These are phyloP conservation scores for Germaria angustata DNA, from an alignment of 2,888 invertebrate genomes.

Conservation along the genomic window DNA sequence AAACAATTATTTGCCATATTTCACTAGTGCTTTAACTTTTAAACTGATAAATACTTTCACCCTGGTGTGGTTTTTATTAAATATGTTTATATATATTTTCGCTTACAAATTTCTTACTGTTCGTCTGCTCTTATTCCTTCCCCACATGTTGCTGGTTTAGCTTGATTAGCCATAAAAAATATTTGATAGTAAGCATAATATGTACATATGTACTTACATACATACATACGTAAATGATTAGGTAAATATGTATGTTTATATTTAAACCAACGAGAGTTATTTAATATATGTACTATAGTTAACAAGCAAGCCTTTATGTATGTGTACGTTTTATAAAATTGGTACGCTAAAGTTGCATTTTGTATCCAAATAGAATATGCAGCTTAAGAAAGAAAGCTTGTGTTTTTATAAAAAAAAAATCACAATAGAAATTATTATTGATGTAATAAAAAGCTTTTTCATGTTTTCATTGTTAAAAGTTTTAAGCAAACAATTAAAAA, in stretches of 20 bases:
- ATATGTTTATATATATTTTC: not conserved
- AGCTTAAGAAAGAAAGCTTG: not conserved
- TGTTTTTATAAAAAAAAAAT: not conserved
- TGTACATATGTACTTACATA: too few species aligned
- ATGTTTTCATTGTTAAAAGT: too few species aligned
- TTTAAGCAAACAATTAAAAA: too few species aligned
- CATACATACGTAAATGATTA: slow-evolving; percentile 54
- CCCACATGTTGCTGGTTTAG: slow-evolving; percentile 18
- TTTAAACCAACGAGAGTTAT: slow-evolving; percentile 42
- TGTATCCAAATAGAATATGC: slow-evolving; percentile 12
- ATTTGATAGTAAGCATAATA: slow-evolving; percentile 54
- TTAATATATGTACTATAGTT: slow-evolving; percentile 49
- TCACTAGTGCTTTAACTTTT: slow-evolving; percentile 46
- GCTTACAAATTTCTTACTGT: slow-evolving; percentile 7
- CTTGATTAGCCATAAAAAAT: slow-evolving; percentile 60
- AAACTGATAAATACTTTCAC: slow-evolving; percentile 63
- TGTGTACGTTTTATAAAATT: not conserved
- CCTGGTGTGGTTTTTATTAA: slow-evolving; percentile 43
- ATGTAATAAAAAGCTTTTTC: not conserved
- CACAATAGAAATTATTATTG: not conserved
- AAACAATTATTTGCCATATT: slow-evolving; percentile 55
- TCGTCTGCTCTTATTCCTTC: slow-evolving; percentile 15
- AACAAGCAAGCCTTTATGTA: not conserved
- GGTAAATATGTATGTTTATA: not conserved
- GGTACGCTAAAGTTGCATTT: not conserved